A percentile compares a stretch with the other conserved stretches of the same genome.
Conservation (phyloP, 2,113 vertebrate species). For the Otis tarda region DNA sequence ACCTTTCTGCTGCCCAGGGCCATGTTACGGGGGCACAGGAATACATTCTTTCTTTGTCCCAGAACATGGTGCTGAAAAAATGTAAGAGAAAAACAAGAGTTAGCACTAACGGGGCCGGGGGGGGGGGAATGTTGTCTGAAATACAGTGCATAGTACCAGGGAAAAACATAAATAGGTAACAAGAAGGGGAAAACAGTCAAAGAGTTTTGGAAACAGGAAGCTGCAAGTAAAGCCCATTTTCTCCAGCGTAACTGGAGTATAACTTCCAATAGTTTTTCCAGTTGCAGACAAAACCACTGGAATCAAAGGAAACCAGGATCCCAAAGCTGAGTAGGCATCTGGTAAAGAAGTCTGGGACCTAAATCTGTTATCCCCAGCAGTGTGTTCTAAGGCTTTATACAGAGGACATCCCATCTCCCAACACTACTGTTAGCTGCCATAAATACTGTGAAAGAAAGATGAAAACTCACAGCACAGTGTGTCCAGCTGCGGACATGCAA, state of each 20-base stretch:
- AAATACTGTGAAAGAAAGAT: neutral
- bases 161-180: neutral
- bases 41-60: neutral
- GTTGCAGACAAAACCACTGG: neutral
- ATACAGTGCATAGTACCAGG: neutral
- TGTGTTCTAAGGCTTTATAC: neutral
- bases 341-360: neutral
- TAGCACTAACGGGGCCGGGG: no score
- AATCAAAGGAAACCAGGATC: neutral
- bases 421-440: neutral
- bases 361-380: neutral
- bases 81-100: neutral
- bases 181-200: neutral
- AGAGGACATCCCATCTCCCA: neutral
- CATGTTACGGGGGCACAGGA: rapidly evolving
- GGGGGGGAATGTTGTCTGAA: neutral
- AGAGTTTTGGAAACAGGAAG: neutral
- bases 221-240: neutral
- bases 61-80: neutral
- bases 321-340: neutral
- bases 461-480: neutral
- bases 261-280: neutral
- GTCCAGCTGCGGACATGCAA: neutral
- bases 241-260: neutral
- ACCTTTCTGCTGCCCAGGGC: neutral